A percentile compares a stretch with the other conserved stretches of the same genome.
These are phyloP conservation scores for Ips nitidus DNA, from an alignment of 1,140 invertebrate genomes.

Conservation along the genomic window DNA sequence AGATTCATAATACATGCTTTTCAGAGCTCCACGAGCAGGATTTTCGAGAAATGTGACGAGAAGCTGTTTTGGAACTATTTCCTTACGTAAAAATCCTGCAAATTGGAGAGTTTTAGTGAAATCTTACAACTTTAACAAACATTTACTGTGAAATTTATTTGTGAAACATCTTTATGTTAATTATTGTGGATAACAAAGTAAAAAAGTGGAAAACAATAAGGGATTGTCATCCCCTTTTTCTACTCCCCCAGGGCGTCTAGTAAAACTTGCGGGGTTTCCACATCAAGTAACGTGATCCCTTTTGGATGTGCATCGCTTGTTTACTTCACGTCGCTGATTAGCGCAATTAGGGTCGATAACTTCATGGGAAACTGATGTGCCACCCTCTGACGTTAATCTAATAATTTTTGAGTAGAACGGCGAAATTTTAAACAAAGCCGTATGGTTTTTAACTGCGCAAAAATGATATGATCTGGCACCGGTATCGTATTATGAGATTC, in stretches of 20 bases:
- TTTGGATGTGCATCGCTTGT: conserved; percentile 30
- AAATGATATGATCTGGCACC: neutral
- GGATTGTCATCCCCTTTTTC: conserved; percentile 8
- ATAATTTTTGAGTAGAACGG: neutral
- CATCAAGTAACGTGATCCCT: conserved; percentile 42
- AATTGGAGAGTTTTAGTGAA: too few relatives aligned
- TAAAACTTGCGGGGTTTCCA: conserved; percentile 45
- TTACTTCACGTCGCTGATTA: conserved; percentile 25
- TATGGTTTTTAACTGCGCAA: conserved; percentile 11
- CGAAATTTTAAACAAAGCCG: neutral
- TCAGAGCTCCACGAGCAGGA: too few relatives aligned
- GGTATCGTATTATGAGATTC: conserved; percentile 10
- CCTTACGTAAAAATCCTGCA: too few relatives aligned
- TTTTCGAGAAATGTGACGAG: too few relatives aligned
- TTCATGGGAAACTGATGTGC: conserved; percentile 19
- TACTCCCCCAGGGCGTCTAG: conserved; percentile 36
- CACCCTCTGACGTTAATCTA: neutral
- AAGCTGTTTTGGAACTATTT: too few relatives aligned
- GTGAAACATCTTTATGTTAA: too few relatives aligned
- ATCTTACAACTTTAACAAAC: too few relatives aligned
- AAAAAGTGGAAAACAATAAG: conserved; percentile 8
- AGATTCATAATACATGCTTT: too few relatives aligned
- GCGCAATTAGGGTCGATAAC: conserved; percentile 22
- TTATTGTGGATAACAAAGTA: too few relatives aligned
- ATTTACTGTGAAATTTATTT: too few relatives aligned